Evolutionary conservation across 2,888 invertebrate species (phyloP), one percentile per base, ranked within the genome.

Genomic region (Romanomermis culicivorax): DNA sequence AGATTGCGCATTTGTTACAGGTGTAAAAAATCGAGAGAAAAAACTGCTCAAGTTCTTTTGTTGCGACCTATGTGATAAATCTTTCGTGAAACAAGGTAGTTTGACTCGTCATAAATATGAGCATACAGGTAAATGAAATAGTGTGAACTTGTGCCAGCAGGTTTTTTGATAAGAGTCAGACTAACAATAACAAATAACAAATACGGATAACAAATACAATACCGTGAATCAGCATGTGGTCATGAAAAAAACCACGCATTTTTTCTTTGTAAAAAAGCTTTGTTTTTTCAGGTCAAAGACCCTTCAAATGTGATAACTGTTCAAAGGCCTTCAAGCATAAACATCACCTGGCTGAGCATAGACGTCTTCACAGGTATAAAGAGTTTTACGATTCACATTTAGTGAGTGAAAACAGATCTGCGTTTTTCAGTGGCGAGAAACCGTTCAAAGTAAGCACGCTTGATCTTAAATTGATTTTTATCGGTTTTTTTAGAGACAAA

Each of bases 121-220:
- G 77, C 97, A 97, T 78, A 97, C 95, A 76, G 97, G 97, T 97
- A 72, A n/a, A n/a, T n/a, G n/a, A n/a, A n/a, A n/a, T n/a, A n/a
- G n/a, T n/a, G n/a, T 77, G 78, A 74, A 48, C 4, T n/a, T 36
- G 36, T n/a, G n/a, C n/a, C n/a, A n/a, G n/a, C n/a, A n/a, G n/a
- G n/a, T n/a, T n/a, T n/a, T n/a, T n/a, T n/a, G n/a, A n/a, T n/a
- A n/a, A n/a, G n/a, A n/a, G n/a, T n/a, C n/a, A n/a, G n/a, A n/a
- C n/a, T n/a, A n/a, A n/a, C n/a, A n/a, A n/a, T n/a, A n/a, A n/a
- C n/a, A n/a, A n/a, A n/a, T n/a, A n/a, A n/a, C n/a, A n/a, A n/a
- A n/a, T n/a, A n/a, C n/a, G n/a, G n/a, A n/a, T n/a, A n/a, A n/a
- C n/a, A n/a, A n/a, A n/a, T n/a, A n/a, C n/a, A n/a, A n/a, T n/a